Conservation (phyloP, 2,888 invertebrate species). For the Andrena minutula region DNA sequence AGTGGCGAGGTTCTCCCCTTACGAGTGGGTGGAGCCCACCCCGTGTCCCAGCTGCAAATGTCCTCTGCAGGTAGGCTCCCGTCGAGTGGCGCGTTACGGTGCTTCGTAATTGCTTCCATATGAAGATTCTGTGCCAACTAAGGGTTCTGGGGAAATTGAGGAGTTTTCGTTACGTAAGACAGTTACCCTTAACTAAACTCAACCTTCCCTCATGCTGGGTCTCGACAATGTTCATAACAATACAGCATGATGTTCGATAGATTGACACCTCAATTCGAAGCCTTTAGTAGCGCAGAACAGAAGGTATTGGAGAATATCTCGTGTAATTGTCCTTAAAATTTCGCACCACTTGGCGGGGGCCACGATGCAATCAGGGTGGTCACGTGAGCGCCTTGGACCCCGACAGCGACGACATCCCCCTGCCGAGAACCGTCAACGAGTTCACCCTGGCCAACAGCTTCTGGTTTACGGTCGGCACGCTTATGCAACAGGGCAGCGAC, state of each 20-base stretch:
- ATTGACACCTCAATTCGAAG: too few relatives aligned
- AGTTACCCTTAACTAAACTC: too few relatives aligned
- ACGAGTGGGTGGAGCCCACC: slow-evolving; percentile 90
- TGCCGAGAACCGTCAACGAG: slow-evolving; percentile 89
- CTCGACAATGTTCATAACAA: too few relatives aligned
- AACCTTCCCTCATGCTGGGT: too few relatives aligned
- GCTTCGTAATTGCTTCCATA: slow-evolving; percentile 3
- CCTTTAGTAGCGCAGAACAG: not conserved
- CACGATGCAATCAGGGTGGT: slow-evolving; percentile 79
- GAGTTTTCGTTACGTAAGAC: not conserved
- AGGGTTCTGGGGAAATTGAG: not conserved
- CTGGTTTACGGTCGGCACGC: slow-evolving; percentile 98
- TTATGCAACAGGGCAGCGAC: slow-evolving; percentile 97
- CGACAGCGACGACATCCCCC: slow-evolving; percentile 82
- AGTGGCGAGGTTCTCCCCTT: slow-evolving; percentile 93
- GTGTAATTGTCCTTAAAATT: slow-evolving; percentile 81
- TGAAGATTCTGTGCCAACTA: not conserved
- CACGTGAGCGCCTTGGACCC: slow-evolving; percentile 83
- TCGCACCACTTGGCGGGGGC: slow-evolving; percentile 81
- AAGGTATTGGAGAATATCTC: slow-evolving; percentile 38
- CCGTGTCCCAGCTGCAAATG: slow-evolving; percentile 87
- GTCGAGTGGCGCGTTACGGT: slow-evolving; percentile 75
- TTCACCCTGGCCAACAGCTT: slow-evolving; percentile 95
- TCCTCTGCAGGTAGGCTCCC: slow-evolving; percentile 83
- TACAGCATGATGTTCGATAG: too few relatives aligned